These are phyloP conservation scores for Neoarius graeffei DNA, from an alignment of 2,113 vertebrate species.

Conservation along the genomic window DNA sequence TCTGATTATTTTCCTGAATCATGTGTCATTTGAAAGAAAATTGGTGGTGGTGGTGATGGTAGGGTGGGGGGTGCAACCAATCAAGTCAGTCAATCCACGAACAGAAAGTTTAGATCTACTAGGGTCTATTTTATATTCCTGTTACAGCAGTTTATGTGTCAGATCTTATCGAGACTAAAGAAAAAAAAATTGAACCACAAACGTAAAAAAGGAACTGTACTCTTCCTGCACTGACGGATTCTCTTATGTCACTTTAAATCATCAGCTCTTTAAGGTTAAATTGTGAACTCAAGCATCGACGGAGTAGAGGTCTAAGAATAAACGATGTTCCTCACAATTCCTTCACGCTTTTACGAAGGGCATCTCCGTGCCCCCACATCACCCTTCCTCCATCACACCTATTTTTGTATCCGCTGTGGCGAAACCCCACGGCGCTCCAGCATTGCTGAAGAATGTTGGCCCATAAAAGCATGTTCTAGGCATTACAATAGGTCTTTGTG, in stretches of 20 bases:
- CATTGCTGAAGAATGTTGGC: background rate
- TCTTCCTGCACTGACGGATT: background rate
- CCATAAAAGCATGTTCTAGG: background rate
- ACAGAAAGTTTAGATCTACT: background rate
- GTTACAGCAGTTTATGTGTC: background rate
- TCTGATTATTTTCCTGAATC: background rate
- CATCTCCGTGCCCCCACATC: background rate
- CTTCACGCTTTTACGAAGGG: constrained; percentile 18
- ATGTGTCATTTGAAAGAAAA: background rate
- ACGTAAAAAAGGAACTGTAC: background rate
- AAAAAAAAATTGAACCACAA: background rate
- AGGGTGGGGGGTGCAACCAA: background rate
- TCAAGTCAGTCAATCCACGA: background rate
- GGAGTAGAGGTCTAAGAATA: background rate
- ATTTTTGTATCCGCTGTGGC: constrained; percentile 1
- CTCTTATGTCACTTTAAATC: background rate
- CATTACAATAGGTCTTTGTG: background rate
- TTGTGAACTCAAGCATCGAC: background rate
- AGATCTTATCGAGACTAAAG: background rate
- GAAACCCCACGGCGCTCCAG: background rate
- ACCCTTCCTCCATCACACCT: constrained; percentile 5
- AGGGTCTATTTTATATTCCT: background rate
- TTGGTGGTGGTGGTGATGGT: too few species aligned
- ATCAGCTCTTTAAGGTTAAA: background rate
- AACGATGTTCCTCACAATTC: background rate